phyloP scores from a whole-genome alignment of 2,113 vertebrate species.

The Marcusenius ussheri region DNA sequence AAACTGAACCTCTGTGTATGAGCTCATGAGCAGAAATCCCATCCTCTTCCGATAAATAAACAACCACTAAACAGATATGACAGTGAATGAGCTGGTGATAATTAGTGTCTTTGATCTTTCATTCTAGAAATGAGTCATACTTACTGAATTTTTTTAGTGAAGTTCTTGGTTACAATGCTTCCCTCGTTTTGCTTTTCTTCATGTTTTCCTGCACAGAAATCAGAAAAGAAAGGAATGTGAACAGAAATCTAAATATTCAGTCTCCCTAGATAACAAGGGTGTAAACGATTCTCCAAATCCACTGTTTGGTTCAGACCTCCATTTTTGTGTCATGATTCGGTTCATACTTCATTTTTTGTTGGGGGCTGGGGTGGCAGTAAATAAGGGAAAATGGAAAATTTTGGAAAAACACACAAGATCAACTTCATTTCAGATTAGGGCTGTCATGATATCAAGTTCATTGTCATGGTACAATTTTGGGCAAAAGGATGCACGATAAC shows the following conservation, averaged over 20 bases:
- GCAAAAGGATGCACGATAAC: not conserved
- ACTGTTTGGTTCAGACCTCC: no score
- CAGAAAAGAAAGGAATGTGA: not conserved
- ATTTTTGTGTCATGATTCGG: not conserved
- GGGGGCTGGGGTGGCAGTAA: no score
- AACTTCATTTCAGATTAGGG: not conserved
- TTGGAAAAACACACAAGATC: not conserved
- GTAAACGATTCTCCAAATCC: not conserved
- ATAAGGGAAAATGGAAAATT: not conserved
- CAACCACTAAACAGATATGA: not conserved
- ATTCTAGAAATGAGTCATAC: constrained; percentile 45
- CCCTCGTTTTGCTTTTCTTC: constrained; percentile 96
- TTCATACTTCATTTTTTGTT: not conserved
- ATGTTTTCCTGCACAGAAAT: constrained; percentile 71
- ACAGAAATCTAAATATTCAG: not conserved
- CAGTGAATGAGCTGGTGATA: not conserved
- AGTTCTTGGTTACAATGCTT: constrained; percentile 96
- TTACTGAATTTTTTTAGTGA: constrained; percentile 99
- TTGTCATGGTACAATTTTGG: not conserved
- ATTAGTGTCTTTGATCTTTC: not conserved
- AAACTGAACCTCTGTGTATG: no score
- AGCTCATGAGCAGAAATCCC: no score
- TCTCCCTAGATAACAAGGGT: not conserved
- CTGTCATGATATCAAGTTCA: not conserved
- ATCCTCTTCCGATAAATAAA: not conserved